Conservation (phyloP, 2,113 vertebrate genomes). For the Gorilla gorilla region DNA sequence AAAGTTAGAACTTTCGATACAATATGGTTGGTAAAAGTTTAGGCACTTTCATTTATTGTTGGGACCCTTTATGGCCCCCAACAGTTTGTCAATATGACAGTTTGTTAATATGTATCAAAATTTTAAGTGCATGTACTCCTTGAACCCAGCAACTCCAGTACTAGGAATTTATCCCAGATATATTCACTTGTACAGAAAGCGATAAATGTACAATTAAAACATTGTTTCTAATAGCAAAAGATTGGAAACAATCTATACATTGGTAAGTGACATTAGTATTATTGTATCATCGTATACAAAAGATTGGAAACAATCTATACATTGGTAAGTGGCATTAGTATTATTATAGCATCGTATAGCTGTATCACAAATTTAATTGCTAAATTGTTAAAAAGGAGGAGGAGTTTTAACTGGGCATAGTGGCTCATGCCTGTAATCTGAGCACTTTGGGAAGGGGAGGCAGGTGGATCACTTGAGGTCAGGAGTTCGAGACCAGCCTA, state of each 20-base stretch:
- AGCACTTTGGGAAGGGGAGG: too few relatives aligned
- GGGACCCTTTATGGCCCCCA: background rate
- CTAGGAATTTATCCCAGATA: background rate
- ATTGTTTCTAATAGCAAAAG: conserved; percentile 1
- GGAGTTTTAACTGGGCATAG: too few relatives aligned
- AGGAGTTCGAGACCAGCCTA: too few relatives aligned
- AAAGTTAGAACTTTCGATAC: background rate
- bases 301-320: background rate
- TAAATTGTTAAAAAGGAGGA: background rate
- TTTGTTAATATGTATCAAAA: background rate
- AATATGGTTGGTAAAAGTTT: background rate
- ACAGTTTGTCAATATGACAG: background rate
- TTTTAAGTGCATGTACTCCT: background rate
- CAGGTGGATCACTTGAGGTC: too few relatives aligned
- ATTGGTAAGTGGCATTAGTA: background rate
- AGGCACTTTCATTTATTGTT: background rate
- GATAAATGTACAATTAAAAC: background rate
- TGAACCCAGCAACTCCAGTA: background rate
- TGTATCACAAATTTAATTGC: background rate
- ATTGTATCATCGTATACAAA: background rate
- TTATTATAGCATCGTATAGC: background rate
- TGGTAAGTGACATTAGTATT: background rate
- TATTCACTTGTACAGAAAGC: background rate
- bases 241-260: background rate
- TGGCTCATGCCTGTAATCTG: too few relatives aligned